A percentile compares a stretch with the other conserved stretches of the same genome.
Evolutionary conservation across 2,888 invertebrate genomes (phyloP).

Genomic region (Caenorhabditis sp.): DNA sequence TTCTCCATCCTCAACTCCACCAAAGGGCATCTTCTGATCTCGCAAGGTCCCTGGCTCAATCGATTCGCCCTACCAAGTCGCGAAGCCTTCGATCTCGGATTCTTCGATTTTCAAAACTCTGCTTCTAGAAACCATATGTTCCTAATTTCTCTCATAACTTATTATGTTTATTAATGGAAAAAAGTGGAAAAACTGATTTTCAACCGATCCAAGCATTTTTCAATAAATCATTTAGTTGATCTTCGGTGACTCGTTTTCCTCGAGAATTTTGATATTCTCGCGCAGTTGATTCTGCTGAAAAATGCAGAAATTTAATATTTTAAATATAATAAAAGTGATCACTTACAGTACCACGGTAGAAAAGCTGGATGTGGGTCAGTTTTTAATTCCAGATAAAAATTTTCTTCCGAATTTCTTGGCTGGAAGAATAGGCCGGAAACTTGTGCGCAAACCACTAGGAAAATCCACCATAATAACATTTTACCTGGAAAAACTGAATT

Average conservation of each 20-base stretch:
- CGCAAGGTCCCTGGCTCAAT: background rate
- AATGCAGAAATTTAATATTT: background rate
- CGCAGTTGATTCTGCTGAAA: background rate
- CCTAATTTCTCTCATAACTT: background rate
- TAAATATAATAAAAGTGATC: too few species aligned
- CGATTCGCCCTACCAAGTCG: background rate
- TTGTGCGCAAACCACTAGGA: background rate
- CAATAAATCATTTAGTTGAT: constrained; percentile 35
- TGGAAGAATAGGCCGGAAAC: background rate
- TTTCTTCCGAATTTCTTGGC: background rate
- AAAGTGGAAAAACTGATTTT: constrained; percentile 1
- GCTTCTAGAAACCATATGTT: background rate
- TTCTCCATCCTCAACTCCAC: background rate
- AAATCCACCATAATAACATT: too few species aligned
- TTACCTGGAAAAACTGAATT: background rate
- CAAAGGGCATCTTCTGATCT: background rate
- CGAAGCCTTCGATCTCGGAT: background rate
- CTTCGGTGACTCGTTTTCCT: constrained; percentile 27
- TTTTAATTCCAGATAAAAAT: background rate
- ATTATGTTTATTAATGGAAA: too few species aligned
- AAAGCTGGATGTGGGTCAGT: background rate
- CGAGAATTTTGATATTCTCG: background rate
- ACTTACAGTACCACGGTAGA: too few species aligned
- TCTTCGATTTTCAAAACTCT: background rate
- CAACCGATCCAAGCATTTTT: constrained; percentile 36